Evolutionary conservation across 2,888 invertebrate genomes (phyloP).

Genomic region (Eristalis arbustorum): DNA sequence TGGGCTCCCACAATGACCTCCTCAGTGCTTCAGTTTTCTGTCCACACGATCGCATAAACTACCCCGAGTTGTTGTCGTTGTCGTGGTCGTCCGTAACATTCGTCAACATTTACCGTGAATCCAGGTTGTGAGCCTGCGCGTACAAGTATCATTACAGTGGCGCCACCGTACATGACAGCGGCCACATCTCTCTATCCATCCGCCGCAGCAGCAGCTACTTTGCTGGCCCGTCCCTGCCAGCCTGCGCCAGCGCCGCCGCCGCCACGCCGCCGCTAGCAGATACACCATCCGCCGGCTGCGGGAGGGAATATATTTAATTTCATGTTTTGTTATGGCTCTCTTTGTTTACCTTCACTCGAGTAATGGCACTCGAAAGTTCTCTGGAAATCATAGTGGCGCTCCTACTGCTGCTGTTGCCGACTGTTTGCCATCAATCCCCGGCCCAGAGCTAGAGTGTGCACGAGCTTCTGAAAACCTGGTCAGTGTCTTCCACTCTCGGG

Average conservation of each 20-base stretch:
- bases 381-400: slow-evolving; percentile 33
- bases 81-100: slow-evolving; percentile 42
- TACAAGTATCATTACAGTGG: slow-evolving; percentile 66
- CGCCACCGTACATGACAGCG: slow-evolving; percentile 63
- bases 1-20: slow-evolving; percentile 37
- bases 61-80: slow-evolving; percentile 4
- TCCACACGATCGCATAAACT: slow-evolving; percentile 49
- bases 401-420: background rate
- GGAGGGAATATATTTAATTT: slow-evolving; percentile 50
- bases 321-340: slow-evolving; percentile 57
- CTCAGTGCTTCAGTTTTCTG: slow-evolving; percentile 29
- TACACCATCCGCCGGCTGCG: slow-evolving; percentile 13
- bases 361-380: slow-evolving; percentile 63
- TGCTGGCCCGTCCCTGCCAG: slow-evolving; percentile 1
- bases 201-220: slow-evolving; percentile 37
- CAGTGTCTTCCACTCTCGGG: slow-evolving; percentile 34
- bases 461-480: slow-evolving; percentile 48
- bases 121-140: slow-evolving; percentile 60
- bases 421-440: slow-evolving; percentile 25
- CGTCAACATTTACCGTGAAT: slow-evolving; percentile 63
- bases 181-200: slow-evolving; percentile 53
- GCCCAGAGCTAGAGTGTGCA: background rate
- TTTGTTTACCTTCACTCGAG: slow-evolving; percentile 55
- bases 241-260: background rate
- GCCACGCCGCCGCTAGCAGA: background rate